Base-by-base conservation (phyloP, 2,797 vertebrate species). In the Glyptemys insculpta region DNA sequence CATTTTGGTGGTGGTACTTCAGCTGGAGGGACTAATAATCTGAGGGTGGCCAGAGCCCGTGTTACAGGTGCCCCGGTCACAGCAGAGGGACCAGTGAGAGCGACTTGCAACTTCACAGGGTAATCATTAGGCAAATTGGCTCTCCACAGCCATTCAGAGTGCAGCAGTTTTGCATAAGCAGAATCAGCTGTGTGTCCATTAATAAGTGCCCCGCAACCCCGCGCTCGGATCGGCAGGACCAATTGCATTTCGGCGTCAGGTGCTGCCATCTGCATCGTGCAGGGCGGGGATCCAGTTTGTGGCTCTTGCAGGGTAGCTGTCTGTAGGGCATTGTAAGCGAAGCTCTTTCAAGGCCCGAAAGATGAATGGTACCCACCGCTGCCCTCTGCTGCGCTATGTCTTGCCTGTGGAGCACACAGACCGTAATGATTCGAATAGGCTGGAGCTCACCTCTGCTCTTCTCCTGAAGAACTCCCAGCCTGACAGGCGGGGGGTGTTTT, bases 71-170 rank as follows among this genome's bases (percentile, higher is more conserved):
- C 37, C 54, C 41, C 29, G 12, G 56, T 41, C 56, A 44, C 57
- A 16, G 31, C 47, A 3, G 59, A 37, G n/a, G 50, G 62, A 29
- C 3, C 85, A 31, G 65, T 68, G 85, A 79, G 78, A 34, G 25
- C n/a, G 78, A 19, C 1, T 0, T 3, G 6, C 4, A 3, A 12
- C 41, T 47, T n/a, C 19, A 34, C 56, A 50, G 81, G 68, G 7
- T 47, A n/a, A 23, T 78, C 34, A 25, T 50, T 7, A 12, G 78
- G 50, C n/a, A 88, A 3, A 52, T 41, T 34, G 25, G 34, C 65
- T 85, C 29, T 15, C 56, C 68, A 41, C 37, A 23, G 65, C 21
- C 65, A 37, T 21, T 81, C 62, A 34, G 49, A 65, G 54, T 37
- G 11, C n/a, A 41, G 8, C 56, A 16, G 47, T 54, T 31, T 87